phyloP scores from a whole-genome alignment of 2,888 invertebrate species.

The Polyploca ridens region DNA sequence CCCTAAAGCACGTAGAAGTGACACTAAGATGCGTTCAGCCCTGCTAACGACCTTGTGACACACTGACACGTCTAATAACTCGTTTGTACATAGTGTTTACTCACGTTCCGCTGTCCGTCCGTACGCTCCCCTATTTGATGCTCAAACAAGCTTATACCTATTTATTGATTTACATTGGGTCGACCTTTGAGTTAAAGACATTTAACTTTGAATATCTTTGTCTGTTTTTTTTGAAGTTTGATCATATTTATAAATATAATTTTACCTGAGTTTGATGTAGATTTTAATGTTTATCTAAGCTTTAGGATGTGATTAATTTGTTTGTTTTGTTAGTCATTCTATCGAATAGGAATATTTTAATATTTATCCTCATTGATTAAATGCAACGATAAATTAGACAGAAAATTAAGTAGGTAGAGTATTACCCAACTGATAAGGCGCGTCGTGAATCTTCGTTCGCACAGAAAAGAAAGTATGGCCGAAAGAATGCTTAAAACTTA shows the following conservation, averaged over 20 bases:
- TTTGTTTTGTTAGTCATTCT: neutral
- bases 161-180: constrained; percentile 2
- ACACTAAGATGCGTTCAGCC: neutral
- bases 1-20: neutral
- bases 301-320: neutral
- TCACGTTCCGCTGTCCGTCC: neutral
- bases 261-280: neutral
- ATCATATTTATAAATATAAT: neutral
- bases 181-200: neutral
- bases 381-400: too few relatives aligned
- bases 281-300: neutral
- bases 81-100: constrained; percentile 2
- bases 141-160: neutral
- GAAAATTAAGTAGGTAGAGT: too few relatives aligned
- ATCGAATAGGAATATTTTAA: neutral
- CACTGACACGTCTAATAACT: constrained; percentile 3
- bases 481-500: too few relatives aligned
- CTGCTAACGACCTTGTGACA: constrained; percentile 4
- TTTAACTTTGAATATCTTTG: neutral
- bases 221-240: neutral
- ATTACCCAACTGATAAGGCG: too few relatives aligned
- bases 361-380: too few relatives aligned
- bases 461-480: too few relatives aligned
- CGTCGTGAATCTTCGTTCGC: too few relatives aligned
- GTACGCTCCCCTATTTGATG: neutral